Evolutionary conservation across 37 sponge, comb jelly and placozoan genomes (phyloP).

Genomic region (Ephydatia muelleri): DNA sequence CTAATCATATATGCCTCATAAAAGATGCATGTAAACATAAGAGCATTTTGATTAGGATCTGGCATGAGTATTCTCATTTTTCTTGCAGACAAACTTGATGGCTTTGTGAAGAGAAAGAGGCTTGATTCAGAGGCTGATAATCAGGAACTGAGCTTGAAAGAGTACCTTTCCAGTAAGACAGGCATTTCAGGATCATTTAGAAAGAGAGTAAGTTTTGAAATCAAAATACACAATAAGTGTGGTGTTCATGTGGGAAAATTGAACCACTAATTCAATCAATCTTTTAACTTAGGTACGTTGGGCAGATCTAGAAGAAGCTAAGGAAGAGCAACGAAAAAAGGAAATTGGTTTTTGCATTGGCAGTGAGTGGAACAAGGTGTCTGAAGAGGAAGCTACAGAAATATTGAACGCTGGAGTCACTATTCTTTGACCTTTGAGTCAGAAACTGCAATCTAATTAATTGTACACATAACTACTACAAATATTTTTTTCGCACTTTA

Average conservation of each 20-base stretch:
- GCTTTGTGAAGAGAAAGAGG: conserved; percentile 53
- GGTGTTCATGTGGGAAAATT: neutral
- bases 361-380: conserved; percentile 54
- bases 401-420: conserved; percentile 15
- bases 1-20: too few relatives aligned
- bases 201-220: conserved; percentile 55
- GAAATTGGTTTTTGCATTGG: conserved; percentile 81
- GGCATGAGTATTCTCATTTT: neutral
- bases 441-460: too few relatives aligned
- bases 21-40: too few relatives aligned
- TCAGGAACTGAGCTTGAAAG: conserved; percentile 41
- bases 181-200: conserved; percentile 11
- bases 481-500: too few relatives aligned
- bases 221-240: neutral
- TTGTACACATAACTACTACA: too few relatives aligned
- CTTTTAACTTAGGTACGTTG: conserved; percentile 63
- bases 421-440: too few relatives aligned
- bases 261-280: neutral
- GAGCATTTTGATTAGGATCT: too few relatives aligned
- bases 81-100: conserved; percentile 68
- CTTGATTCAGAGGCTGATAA: conserved; percentile 28
- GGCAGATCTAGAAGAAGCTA: conserved; percentile 79
- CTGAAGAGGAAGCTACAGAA: conserved; percentile 63
- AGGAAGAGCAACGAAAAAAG: conserved; percentile 39
- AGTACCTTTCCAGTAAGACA: conserved; percentile 34